A percentile compares a stretch with the other conserved stretches of the same genome.
Conservation (phyloP, 2,113 vertebrate species). For the Oceanodroma tethys region DNA sequence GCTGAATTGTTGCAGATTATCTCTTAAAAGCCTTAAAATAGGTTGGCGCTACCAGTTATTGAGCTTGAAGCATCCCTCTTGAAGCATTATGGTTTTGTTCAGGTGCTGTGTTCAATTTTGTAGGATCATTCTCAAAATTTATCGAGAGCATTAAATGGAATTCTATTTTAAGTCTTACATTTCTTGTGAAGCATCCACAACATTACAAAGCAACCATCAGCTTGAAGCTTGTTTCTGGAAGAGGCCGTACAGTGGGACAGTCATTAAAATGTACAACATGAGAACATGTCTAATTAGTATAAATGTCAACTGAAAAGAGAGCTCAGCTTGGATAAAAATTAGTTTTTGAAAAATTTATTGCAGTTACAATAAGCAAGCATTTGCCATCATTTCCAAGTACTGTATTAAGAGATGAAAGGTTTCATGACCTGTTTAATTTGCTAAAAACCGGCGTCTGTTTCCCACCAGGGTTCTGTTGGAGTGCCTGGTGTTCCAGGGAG, state of each 20-base stretch:
- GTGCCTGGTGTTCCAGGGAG: constrained; percentile 83
- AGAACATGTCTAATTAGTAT: not conserved
- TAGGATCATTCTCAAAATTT: not conserved
- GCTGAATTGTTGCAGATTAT: not conserved
- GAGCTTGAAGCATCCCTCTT: not conserved
- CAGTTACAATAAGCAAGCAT: not conserved
- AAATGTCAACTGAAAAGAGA: not conserved
- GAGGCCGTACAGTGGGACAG: not conserved
- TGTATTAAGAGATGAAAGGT: constrained; percentile 24
- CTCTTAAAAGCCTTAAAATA: not conserved
- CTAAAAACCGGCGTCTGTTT: constrained; percentile 2
- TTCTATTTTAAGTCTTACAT: not conserved
- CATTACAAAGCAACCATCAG: not conserved
- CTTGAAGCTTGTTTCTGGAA: not conserved
- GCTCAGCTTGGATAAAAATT: not conserved
- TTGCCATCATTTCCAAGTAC: not conserved
- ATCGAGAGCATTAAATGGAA: not conserved
- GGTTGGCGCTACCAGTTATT: not conserved
- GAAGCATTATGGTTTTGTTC: not conserved
- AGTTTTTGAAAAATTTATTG: not conserved
- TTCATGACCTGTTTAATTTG: constrained; percentile 31
- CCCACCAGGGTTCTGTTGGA: constrained; percentile 83
- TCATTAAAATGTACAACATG: not conserved
- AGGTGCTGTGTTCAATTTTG: not conserved
- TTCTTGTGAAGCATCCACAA: not conserved